Evolutionary conservation across 2,888 invertebrate species (phyloP).

Genomic region (Drosophila rellima): DNA sequence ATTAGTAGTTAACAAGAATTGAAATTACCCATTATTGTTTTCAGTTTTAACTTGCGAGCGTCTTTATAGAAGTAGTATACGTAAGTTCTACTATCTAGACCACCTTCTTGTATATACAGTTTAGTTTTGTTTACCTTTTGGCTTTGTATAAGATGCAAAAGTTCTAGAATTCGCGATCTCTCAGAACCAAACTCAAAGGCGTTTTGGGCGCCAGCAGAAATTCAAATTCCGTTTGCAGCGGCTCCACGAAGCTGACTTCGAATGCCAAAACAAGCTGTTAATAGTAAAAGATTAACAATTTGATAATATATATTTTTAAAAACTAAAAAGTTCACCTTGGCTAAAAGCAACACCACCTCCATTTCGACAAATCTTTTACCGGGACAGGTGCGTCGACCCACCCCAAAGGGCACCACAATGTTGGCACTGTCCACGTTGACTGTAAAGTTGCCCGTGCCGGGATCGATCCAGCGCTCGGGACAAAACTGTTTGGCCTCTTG

Average conservation of each 20-base stretch:
- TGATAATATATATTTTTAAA: background rate
- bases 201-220: conserved; percentile 92
- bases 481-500: conserved; percentile 89
- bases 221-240: conserved; percentile 92
- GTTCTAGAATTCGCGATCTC: conserved; percentile 86
- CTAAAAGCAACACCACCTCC: conserved; percentile 90
- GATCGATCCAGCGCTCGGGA: conserved; percentile 92
- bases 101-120: conserved; percentile 30
- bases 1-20: background rate
- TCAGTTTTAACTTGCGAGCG: conserved; percentile 20
- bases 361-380: conserved; percentile 94
- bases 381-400: conserved; percentile 93
- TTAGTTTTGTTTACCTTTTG: conserved; percentile 18
- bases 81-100: conserved; percentile 19
- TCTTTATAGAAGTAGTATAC: conserved; percentile 8
- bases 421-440: conserved; percentile 86
- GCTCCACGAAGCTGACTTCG: conserved; percentile 89
- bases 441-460: conserved; percentile 78
- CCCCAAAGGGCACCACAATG: conserved; percentile 92
- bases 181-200: conserved; percentile 90
- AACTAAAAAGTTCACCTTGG: conserved; percentile 87
- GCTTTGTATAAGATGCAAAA: conserved; percentile 38
- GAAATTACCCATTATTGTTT: background rate
- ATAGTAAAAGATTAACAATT: background rate
- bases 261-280: conserved; percentile 90